Conservation (phyloP, 2,888 invertebrate species). For the Chrysodeixis includens region DNA sequence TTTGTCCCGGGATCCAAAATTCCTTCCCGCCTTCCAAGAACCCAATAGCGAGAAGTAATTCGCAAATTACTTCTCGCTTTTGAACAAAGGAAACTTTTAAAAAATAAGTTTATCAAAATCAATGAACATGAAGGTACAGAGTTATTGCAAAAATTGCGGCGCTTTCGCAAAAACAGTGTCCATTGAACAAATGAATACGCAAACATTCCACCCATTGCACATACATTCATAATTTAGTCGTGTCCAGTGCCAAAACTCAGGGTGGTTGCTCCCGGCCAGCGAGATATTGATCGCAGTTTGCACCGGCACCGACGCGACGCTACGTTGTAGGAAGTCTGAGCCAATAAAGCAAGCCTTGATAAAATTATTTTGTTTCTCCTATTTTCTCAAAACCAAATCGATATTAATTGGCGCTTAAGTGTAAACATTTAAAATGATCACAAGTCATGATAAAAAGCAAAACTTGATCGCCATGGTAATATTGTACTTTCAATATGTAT, state of each 20-base stretch:
- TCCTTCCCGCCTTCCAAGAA: slow-evolving; percentile 12
- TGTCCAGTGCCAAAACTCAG: slow-evolving; percentile 53
- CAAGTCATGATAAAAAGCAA: no score
- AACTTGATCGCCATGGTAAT: no score
- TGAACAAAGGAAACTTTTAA: slow-evolving; percentile 13
- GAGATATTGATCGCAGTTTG: slow-evolving; percentile 58
- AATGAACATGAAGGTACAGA: background rate
- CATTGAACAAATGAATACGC: slow-evolving; percentile 24
- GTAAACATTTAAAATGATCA: no score
- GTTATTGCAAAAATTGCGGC: background rate
- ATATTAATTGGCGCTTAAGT: no score
- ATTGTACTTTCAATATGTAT: no score
- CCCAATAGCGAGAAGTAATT: no score
- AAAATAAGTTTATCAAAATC: background rate
- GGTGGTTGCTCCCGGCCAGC: slow-evolving; percentile 45
- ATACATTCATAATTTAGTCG: slow-evolving; percentile 47
- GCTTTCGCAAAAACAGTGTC: background rate
- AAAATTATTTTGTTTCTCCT: slow-evolving; percentile 19
- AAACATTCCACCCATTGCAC: slow-evolving; percentile 27
- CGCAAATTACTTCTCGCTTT: background rate
- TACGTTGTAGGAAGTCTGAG: slow-evolving; percentile 30
- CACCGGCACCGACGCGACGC: slow-evolving; percentile 39
- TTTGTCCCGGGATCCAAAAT: slow-evolving; percentile 43
- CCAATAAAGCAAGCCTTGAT: slow-evolving; percentile 27
- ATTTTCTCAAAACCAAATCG: slow-evolving; percentile 5